Evolutionary conservation across 2,113 vertebrate genomes (phyloP), one percentile per base, ranked within the genome.

Genomic region (Hippocampus guttulatus): DNA sequence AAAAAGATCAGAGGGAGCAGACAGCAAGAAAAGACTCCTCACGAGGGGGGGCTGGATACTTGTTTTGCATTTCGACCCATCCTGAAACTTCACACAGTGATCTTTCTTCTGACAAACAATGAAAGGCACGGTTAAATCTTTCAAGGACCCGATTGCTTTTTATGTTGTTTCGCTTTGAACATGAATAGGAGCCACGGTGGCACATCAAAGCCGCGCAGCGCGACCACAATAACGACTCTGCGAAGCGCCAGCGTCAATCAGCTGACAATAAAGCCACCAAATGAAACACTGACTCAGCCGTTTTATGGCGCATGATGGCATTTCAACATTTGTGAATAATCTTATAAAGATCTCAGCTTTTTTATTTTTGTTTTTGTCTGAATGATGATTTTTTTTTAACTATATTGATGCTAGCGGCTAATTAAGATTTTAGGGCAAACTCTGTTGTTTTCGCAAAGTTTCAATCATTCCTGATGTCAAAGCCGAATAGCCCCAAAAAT

Each of bases 341-440:
- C 82, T 84, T 77, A 72, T 90, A 90, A 91, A 92, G 87, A 69
- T 76, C 73, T 73, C 80, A 65, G 16, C 80, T 87, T 88, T 89
- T 85, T 91, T 6, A 27, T 27, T 38, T 81, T 81, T 91, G 20
- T 51, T 81, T 83, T 82, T 73, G 92, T 93, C 91, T 92, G 92
- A 92, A 92, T 92, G 8, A 11, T 55, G 18, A 10, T 55, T 55
- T 47, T n/a, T 2, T 0, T 9, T 84, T 90, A 90, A 91, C 89
- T 85, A 86, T 90, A 87, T 85, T 91, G 89, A 92, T 91, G 82
- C 81, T 76, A 88, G 87, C 84, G 86, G 88, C 89, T 92, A 89
- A 92, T 93, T 91, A 85, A 80, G 73, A 54, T 88, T 93, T 93
- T 92, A 92, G 88, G 88, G 90, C 86, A 71, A 83, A 89, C 76